Evolutionary conservation across 2,797 vertebrate genomes (phyloP), one percentile per base, ranked within the genome.

Genomic region (Acanthis flammea): DNA sequence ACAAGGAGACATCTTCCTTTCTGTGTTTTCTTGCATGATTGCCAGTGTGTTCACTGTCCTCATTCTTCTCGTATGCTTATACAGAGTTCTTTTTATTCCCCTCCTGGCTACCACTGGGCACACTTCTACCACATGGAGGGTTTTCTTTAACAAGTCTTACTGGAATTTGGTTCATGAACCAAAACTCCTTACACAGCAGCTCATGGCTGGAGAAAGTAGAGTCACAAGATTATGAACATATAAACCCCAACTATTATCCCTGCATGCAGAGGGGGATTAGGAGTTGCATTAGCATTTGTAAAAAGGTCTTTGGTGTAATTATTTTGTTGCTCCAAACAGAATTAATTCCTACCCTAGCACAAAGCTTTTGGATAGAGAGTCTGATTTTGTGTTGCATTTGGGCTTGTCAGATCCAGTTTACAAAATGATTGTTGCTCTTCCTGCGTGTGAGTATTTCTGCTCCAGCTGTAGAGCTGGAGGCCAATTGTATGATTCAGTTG

Each of bases 221-320:
- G 72, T 91, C 91, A 96, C 93, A 91, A 95, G 95, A 85, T 78
- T 77, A 88, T 15, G 31, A 80, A 86, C 54, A 60, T 73, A 39
- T 63, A 96, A 96, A 83, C 82, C 44, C 62, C 62, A 57, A 3
- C 51, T 30, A 6, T 94, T 93, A 90, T 86, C 73, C 65, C 55
- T 84, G 72, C 66, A 27, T 83, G 60, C 83, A 88, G 70, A 86
- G 22, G 18, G 10, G 31, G 83, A 96, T 95, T 95, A 95, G 62
- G 53, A 73, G 13, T n/a, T 72, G 74, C 80, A 81, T 94, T 90
- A 94, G 83, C 58, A 72, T 24, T 81, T 76, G 71, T 75, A 63
- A 83, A 67, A 93, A 84, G 37, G 60, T 80, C 87, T 86, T 62
- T 82, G 85, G 62, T 78, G 33, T 58, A 76, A 77, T 78, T 83